These are phyloP conservation scores for Drosophila sordidula DNA, from an alignment of 2,888 invertebrate species.

Conservation along the genomic window DNA sequence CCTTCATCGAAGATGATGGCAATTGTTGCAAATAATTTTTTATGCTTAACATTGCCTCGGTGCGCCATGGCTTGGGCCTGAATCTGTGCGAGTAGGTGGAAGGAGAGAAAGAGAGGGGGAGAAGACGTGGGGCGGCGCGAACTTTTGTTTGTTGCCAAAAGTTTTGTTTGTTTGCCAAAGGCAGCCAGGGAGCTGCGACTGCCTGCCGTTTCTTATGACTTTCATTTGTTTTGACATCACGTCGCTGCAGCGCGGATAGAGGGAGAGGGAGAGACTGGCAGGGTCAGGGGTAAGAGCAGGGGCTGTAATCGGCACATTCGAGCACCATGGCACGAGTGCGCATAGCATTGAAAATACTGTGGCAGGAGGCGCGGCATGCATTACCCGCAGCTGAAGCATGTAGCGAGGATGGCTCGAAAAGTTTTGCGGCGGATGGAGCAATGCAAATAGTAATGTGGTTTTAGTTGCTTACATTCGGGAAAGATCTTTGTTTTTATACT, in stretches of 20 bases:
- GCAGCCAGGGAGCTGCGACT: constrained; percentile 50
- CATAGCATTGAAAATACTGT: constrained; percentile 25
- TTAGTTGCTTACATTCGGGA: too few relatives aligned
- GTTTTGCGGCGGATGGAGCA: constrained; percentile 3
- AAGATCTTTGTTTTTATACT: too few relatives aligned
- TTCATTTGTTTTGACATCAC: constrained; percentile 80
- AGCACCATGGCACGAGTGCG: constrained; percentile 55
- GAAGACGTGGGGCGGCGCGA: constrained; percentile 34
- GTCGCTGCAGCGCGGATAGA: constrained; percentile 51
- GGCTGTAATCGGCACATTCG: constrained; percentile 61
- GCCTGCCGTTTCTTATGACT: constrained; percentile 67
- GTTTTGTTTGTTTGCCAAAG: constrained; percentile 71
- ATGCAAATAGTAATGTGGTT: too few relatives aligned
- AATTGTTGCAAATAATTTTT: constrained; percentile 81
- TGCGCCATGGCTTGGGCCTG: constrained; percentile 8
- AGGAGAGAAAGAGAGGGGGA: constrained; percentile 4
- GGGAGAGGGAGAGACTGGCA: neutral
- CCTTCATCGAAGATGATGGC: constrained; percentile 64
- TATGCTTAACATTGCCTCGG: constrained; percentile 63
- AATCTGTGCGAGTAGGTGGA: constrained; percentile 1
- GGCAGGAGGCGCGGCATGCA: constrained; percentile 42
- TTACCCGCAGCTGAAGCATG: constrained; percentile 45
- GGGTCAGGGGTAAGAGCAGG: constrained; percentile 7
- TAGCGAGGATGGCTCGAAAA: constrained; percentile 25
- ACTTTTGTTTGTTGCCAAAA: constrained; percentile 75